Conservation (phyloP, 2,888 invertebrate species). For the Cantharis rustica region DNA sequence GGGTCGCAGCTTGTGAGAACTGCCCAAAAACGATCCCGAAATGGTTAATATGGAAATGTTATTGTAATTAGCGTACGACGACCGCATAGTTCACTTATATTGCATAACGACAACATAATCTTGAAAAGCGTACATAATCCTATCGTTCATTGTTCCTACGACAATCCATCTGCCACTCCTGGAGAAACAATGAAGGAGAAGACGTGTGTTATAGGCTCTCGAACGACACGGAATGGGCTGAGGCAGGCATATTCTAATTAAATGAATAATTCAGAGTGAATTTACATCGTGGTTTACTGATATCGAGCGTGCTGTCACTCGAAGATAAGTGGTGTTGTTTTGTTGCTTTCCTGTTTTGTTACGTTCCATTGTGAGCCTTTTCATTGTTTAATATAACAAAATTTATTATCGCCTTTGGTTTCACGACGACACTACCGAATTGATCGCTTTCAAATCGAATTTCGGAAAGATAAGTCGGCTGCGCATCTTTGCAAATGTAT, state of each 20-base stretch:
- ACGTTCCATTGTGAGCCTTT: not conserved
- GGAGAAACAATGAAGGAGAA: conserved; percentile 18
- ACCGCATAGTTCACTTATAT: conserved; percentile 12
- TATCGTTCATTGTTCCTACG: conserved; percentile 14
- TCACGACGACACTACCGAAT: not conserved
- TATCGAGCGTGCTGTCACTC: conserved; percentile 34
- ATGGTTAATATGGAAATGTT: conserved; percentile 6
- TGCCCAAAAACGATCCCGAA: conserved; percentile 4
- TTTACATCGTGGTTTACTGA: conserved; percentile 38
- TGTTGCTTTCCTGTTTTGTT: conserved; percentile 29
- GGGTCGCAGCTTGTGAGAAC: not conserved
- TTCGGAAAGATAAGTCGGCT: not conserved
- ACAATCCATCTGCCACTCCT: conserved; percentile 22
- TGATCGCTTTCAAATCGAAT: not conserved
- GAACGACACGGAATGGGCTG: conserved; percentile 34
- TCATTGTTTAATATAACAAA: not conserved
- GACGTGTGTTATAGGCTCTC: conserved; percentile 21
- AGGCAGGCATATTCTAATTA: conserved; percentile 40
- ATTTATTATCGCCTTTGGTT: not conserved
- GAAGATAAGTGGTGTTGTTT: conserved; percentile 34
- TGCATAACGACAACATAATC: conserved; percentile 15
- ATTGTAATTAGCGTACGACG: conserved; percentile 13
- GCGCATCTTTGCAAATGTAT: not conserved
- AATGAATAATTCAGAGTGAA: conserved; percentile 41
- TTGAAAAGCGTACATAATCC: conserved; percentile 19